Evolutionary conservation across 2,888 invertebrate species (phyloP).

Genomic region (Drosophila picticornis): DNA sequence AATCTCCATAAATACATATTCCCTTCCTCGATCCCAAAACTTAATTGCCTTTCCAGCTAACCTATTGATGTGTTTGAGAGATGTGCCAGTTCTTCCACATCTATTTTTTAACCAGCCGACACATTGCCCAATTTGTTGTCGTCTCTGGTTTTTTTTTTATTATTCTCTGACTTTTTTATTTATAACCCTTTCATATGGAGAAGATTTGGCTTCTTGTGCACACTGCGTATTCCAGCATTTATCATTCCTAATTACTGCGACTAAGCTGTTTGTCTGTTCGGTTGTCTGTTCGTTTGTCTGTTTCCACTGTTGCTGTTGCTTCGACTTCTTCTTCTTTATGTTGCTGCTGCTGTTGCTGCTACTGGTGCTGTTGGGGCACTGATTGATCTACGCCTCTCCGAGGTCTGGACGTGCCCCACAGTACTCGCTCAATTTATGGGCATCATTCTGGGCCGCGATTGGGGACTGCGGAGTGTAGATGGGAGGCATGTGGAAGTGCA

Average conservation of each 20-base stretch:
- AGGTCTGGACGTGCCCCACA: conserved; percentile 45
- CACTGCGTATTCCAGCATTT: conserved; percentile 58
- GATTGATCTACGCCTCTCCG: conserved; percentile 61
- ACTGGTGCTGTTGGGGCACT: conserved; percentile 26
- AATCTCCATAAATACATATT: not conserved
- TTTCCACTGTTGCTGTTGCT: conserved; percentile 2
- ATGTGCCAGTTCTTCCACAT: conserved; percentile 27
- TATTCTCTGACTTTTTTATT: conserved; percentile 46
- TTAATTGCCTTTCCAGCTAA: conserved; percentile 42
- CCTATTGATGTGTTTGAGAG: conserved; percentile 22
- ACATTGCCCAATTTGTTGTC: conserved; percentile 47
- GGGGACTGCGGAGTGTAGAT: not conserved
- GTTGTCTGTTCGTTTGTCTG: conserved; percentile 46
- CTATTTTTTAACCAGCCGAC: conserved; percentile 36
- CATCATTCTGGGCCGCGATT: conserved; percentile 1
- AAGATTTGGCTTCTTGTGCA: conserved; percentile 34
- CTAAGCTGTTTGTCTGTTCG: conserved; percentile 67
- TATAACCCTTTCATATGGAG: conserved; percentile 64
- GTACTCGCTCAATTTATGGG: conserved; percentile 43
- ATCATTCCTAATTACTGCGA: conserved; percentile 76
- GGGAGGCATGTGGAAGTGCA: conserved; percentile 23
- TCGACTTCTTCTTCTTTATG: conserved; percentile 1
- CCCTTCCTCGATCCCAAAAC: not conserved
- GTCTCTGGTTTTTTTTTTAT: conserved; percentile 3
- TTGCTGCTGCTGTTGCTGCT: not conserved